Conservation (phyloP, 2,797 vertebrate species). For the Lithobates sylvaticus region DNA sequence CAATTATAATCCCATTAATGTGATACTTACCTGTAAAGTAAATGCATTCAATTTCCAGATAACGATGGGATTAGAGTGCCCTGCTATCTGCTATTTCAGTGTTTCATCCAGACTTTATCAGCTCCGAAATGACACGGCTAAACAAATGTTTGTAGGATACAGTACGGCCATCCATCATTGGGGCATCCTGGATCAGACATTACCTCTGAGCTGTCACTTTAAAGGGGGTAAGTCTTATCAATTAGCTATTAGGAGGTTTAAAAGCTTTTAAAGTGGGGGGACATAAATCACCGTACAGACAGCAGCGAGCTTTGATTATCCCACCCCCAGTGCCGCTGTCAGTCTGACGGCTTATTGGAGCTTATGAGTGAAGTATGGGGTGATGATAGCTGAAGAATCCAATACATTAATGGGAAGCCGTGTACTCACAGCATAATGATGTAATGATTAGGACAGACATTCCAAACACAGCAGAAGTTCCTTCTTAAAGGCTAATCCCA, state of each 20-base stretch:
- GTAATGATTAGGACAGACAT: neutral
- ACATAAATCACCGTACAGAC: slow-evolving; percentile 47
- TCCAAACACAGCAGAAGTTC: too few relatives aligned
- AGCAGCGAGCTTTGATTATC: slow-evolving; percentile 30
- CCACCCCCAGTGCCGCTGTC: slow-evolving; percentile 11
- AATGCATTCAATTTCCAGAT: neutral
- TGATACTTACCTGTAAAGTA: neutral
- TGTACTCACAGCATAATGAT: neutral
- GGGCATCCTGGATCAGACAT: neutral
- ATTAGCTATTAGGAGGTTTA: slow-evolving; percentile 51
- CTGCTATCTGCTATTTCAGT: neutral
- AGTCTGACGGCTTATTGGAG: slow-evolving; percentile 2
- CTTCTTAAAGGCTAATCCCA: too few relatives aligned
- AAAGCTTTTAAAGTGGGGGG: slow-evolving; percentile 27
- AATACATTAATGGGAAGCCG: slow-evolving; percentile 3
- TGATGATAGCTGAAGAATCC: slow-evolving; percentile 26
- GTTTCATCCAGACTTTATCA: slow-evolving; percentile 7
- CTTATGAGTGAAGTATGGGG: slow-evolving; percentile 9
- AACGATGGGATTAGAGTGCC: neutral
- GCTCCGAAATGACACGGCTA: neutral
- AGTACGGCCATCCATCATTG: slow-evolving; percentile 30
- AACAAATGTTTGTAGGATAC: neutral
- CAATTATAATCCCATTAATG: neutral
- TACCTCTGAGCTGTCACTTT: slow-evolving; percentile 41
- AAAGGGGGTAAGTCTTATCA: slow-evolving; percentile 53